A percentile compares a stretch with the other conserved stretches of the same genome.
These are phyloP conservation scores for Chloropsis cyanopogon DNA, from an alignment of 2,113 vertebrate species.

Conservation along the genomic window DNA sequence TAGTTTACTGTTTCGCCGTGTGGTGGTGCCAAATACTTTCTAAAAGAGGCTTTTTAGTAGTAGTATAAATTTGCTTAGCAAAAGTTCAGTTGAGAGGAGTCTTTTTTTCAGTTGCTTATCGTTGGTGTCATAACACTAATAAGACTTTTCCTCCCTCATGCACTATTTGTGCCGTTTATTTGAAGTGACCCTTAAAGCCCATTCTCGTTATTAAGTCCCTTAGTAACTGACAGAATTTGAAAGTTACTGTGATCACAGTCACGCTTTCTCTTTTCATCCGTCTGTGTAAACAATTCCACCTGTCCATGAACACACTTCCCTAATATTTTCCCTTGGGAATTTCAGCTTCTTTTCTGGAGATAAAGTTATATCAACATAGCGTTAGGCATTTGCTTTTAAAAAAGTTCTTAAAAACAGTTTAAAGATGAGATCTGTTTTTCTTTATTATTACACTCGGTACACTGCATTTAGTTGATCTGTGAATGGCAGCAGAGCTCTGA, in stretches of 20 bases:
- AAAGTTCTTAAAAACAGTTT: neutral
- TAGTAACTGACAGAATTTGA: neutral
- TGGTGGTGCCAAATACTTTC: conserved; percentile 51
- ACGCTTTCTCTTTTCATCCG: neutral
- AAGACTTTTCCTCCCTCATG: accelerated
- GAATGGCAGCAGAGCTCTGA: neutral
- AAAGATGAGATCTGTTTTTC: neutral
- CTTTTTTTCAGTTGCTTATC: neutral
- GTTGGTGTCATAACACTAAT: neutral
- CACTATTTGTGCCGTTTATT: neutral
- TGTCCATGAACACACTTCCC: neutral
- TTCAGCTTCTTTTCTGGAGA: neutral
- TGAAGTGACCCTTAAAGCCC: neutral
- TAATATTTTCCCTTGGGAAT: neutral
- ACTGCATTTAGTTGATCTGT: neutral
- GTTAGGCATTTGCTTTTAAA: neutral
- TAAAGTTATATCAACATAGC: neutral
- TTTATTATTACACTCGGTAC: neutral
- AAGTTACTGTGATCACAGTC: accelerated
- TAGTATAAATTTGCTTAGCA: neutral
- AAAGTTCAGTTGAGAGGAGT: neutral
- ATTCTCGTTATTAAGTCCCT: neutral
- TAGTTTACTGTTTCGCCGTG: neutral
- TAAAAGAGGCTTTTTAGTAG: neutral
- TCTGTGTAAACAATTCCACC: neutral